Percentiles rank a stretch among this genome's conserved stretches.
Evolutionary conservation across 2,113 vertebrate genomes (phyloP).

Genomic region (Mirza zaza): DNA sequence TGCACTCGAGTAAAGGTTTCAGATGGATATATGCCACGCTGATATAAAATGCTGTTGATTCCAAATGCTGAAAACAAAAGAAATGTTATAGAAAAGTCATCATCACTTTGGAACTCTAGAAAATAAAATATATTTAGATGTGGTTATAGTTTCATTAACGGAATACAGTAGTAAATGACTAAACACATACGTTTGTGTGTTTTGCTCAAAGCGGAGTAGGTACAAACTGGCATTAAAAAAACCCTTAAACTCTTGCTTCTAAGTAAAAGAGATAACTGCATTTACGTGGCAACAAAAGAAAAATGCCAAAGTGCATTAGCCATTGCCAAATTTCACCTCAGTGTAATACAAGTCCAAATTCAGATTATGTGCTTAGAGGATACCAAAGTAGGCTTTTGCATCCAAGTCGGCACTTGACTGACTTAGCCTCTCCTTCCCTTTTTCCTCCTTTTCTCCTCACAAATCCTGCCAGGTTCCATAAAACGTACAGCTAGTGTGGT

Average conservation of each 20-base stretch:
- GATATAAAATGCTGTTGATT: conserved; percentile 98
- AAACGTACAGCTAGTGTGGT: background rate
- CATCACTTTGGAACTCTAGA: background rate
- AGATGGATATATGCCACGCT: conserved; percentile 95
- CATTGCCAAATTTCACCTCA: background rate
- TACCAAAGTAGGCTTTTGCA: background rate
- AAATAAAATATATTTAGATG: background rate
- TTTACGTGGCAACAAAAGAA: background rate
- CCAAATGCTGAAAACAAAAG: conserved; percentile 88
- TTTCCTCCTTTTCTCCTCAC: background rate
- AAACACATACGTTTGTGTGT: background rate
- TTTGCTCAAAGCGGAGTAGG: background rate
- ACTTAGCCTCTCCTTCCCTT: background rate
- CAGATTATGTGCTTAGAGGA: no score
- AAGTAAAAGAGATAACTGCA: background rate
- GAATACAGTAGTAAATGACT: background rate
- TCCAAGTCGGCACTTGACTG: background rate
- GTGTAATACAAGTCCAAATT: background rate
- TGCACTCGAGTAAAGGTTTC: conserved; percentile 94
- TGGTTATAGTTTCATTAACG: background rate
- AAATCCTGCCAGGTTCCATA: background rate
- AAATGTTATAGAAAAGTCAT: background rate
- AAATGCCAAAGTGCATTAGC: background rate
- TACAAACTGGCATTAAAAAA: background rate
- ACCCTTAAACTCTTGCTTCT: background rate